Percentiles rank a stretch among this genome's conserved stretches.
Evolutionary conservation across 2,797 vertebrate genomes (phyloP).

Genomic region (Hyperoplus lanceolatus): DNA sequence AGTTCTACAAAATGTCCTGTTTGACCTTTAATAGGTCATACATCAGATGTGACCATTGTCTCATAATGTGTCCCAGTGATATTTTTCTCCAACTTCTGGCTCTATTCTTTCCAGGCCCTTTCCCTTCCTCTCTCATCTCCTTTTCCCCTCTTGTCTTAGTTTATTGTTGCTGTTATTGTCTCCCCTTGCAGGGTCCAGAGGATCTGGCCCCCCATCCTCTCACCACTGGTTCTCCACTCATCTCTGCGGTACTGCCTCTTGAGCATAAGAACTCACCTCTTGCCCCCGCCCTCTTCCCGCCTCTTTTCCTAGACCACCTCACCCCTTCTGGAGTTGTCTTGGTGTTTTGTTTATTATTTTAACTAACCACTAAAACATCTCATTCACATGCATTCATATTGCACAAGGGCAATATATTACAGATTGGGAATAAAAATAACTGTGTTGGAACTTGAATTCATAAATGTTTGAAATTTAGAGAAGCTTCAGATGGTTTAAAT

Average conservation of each 20-base stretch:
- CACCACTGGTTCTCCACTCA: conserved; percentile 88
- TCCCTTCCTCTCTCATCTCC: conserved; percentile 57
- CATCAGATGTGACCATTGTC: conserved; percentile 23
- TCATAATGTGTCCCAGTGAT: conserved; percentile 44
- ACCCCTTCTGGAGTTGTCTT: conserved; percentile 45
- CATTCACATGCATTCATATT: conserved; percentile 53
- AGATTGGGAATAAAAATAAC: not conserved
- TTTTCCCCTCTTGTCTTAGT: conserved; percentile 82
- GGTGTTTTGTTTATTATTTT: conserved; percentile 35
- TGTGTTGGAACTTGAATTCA: not conserved
- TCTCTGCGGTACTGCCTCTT: conserved; percentile 89
- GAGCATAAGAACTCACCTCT: conserved; percentile 73
- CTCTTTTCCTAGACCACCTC: conserved; percentile 57
- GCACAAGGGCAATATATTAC: not conserved
- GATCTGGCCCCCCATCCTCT: conserved; percentile 88
- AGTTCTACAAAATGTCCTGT: not conserved
- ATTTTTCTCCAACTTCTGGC: conserved; percentile 42
- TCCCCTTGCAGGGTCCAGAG: conserved; percentile 90
- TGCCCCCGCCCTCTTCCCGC: conserved; percentile 49
- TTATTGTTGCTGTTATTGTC: conserved; percentile 90
- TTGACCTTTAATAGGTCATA: conserved; percentile 9
- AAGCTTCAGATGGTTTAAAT: not conserved
- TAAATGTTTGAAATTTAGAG: not conserved
- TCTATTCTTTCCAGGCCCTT: conserved; percentile 51
- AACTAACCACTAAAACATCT: conserved; percentile 63